Percentiles rank a stretch among this genome's conserved stretches.
Conservation (phyloP, 2,888 invertebrate genomes). For the Pogonocherus hispidulus region DNA sequence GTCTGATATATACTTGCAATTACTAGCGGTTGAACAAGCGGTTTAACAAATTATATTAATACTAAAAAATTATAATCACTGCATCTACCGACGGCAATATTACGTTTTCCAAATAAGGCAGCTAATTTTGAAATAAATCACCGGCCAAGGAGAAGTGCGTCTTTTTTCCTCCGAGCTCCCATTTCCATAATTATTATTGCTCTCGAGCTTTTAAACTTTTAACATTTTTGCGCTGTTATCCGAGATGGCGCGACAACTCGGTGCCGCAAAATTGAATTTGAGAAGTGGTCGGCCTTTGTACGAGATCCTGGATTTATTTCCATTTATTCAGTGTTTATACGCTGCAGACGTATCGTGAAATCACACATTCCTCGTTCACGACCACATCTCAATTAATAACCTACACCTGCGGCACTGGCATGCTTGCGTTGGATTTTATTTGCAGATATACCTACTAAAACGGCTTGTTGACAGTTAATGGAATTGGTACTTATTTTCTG, state of each 20-base stretch:
- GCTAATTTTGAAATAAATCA: slow-evolving; percentile 34
- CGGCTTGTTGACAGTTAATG: no score
- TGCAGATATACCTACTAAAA: no score
- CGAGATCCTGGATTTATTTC: neutral
- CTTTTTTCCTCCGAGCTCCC: neutral
- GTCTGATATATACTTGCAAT: no score
- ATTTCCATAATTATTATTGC: slow-evolving; percentile 20
- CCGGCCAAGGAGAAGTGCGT: slow-evolving; percentile 15
- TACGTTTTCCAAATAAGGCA: slow-evolving; percentile 44
- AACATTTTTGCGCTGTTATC: slow-evolving; percentile 5
- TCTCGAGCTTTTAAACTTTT: neutral
- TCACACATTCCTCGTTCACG: no score
- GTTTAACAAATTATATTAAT: neutral
- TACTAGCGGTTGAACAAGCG: neutral
- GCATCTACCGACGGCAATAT: slow-evolving; percentile 23
- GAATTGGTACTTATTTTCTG: no score
- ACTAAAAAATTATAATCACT: slow-evolving; percentile 20
- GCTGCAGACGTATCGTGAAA: no score
- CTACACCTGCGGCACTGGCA: no score
- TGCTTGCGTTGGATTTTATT: no score
- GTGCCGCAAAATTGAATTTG: slow-evolving; percentile 7
- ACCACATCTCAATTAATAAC: no score
- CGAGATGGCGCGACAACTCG: slow-evolving; percentile 6
- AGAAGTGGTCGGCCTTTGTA: slow-evolving; percentile 16
- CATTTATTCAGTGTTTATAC: no score